Evolutionary conservation across 2,888 invertebrate genomes (phyloP), one percentile per base, ranked within the genome.

Genomic region (Vanessa cardui): DNA sequence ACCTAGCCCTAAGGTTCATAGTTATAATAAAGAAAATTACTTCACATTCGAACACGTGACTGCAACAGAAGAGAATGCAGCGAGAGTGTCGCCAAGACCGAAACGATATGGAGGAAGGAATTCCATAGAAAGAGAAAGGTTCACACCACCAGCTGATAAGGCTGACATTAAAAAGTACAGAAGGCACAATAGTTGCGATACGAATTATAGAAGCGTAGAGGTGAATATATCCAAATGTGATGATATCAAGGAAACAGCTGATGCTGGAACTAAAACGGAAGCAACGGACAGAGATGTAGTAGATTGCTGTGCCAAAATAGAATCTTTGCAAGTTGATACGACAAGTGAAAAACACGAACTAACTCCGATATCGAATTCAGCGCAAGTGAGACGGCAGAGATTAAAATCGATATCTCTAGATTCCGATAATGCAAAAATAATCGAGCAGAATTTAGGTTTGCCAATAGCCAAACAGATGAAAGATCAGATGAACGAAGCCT

Each of bases 321-420:
- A 88, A 6, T 78, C 80, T 52, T 66, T 90, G 61, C 79, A 84
- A 49, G 81, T 90, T 1, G 86, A 89, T 60, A 73, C 81, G 62
- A 83, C 84, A 56, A 62, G 62, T 39, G 86, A 89, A 18, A 87
- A 83, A 68, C 75, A 80, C 45, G 89, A 88, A 71, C 62, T 88
- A 39, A 78, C 76, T 2, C 84, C 85, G 2, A 78, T 85, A 12
- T 78, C 84, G 31, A 87, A 82, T 70, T 81, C 88, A 0, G 92
- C 89, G 1, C 89, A 91, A 67, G 87, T 87, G 15, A 85, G 94
- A 74, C 80, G 94, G 68, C 93, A 93, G 73, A 83, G 94, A 63
- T 79, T 94, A 12, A 94, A 94, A 78, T 94, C 94, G 0, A 94
- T 94, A 75, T 94, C 94, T 0, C 74, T 94, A 50, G 94, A 94